Conservation (phyloP, 2,797 vertebrate genomes). For the Limosa lapponica region DNA sequence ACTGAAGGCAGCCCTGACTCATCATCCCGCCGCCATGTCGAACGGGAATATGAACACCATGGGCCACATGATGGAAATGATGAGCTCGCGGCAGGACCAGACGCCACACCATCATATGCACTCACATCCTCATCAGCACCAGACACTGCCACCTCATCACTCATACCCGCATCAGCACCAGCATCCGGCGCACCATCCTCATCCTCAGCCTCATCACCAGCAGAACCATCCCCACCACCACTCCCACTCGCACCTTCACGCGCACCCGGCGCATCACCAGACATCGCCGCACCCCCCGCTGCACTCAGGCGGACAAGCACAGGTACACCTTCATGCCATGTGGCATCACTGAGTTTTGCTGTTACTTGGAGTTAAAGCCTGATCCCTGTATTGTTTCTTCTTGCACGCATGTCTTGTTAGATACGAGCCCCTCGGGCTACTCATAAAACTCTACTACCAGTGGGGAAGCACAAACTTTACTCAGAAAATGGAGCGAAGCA, state of each 20-base stretch:
- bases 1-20: conserved; percentile 95
- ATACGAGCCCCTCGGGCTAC: background rate
- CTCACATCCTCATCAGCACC: conserved; percentile 90
- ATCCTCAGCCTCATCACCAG: conserved; percentile 87
- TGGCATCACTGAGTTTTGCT: background rate
- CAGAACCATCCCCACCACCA: conserved; percentile 89
- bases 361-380: background rate
- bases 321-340: conserved; percentile 79
- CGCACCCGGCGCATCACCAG: conserved; percentile 89
- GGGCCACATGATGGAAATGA: conserved; percentile 99
- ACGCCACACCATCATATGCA: conserved; percentile 90
- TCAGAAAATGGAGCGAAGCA: background rate
- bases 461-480: background rate
- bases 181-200: conserved; percentile 84
- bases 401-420: background rate
- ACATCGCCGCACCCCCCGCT: conserved; percentile 92
- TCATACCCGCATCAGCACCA: conserved; percentile 94
- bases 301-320: conserved; percentile 91
- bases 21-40: conserved; percentile 92
- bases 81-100: conserved; percentile 95
- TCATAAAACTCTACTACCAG: background rate
- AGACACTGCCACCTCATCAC: conserved; percentile 91
- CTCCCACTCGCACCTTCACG: conserved; percentile 91
- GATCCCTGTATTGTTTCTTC: background rate
- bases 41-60: conserved; percentile 99